phyloP scores from a whole-genome alignment of 2,797 vertebrate species.

The Periparus ater region DNA sequence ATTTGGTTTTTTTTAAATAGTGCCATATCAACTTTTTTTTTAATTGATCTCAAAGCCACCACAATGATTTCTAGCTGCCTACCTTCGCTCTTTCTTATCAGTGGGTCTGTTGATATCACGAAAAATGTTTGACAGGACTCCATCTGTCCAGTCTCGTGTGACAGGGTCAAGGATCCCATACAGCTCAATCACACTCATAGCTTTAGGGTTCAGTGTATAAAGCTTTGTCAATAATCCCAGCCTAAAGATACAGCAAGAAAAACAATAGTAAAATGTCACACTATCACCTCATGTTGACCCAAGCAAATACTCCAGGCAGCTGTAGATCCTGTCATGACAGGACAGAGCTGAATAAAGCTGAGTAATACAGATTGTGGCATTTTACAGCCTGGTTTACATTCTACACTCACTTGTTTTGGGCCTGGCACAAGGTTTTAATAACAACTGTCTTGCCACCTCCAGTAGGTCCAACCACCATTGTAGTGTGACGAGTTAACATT shows the following conservation, averaged over 20 bases:
- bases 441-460: slow-evolving; percentile 97
- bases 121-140: slow-evolving; percentile 97
- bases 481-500: slow-evolving; percentile 96
- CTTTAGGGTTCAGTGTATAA: slow-evolving; percentile 92
- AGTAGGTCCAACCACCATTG: slow-evolving; percentile 96
- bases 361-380: not conserved
- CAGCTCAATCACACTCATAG: slow-evolving; percentile 92
- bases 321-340: not conserved
- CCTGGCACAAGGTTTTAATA: slow-evolving; percentile 91
- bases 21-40: not conserved
- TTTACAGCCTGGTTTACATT: not conserved
- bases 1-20: not conserved
- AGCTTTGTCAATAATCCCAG: slow-evolving; percentile 89
- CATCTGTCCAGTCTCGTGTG: slow-evolving; percentile 96
- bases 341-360: not conserved
- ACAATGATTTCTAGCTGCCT: not conserved
- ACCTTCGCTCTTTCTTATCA: slow-evolving; percentile 93
- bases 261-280: not conserved
- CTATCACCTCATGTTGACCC: not conserved
- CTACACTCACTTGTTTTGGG: slow-evolving; percentile 89
- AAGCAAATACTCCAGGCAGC: not conserved
- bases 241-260: slow-evolving; percentile 67
- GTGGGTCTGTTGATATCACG: slow-evolving; percentile 94
- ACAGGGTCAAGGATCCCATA: slow-evolving; percentile 92
- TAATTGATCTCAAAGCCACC: not conserved